A percentile compares a stretch with the other conserved stretches of the same genome.
These are phyloP conservation scores for Poeciliopsis turrubarensis DNA, from an alignment of 2,113 vertebrate genomes.

Conservation along the genomic window DNA sequence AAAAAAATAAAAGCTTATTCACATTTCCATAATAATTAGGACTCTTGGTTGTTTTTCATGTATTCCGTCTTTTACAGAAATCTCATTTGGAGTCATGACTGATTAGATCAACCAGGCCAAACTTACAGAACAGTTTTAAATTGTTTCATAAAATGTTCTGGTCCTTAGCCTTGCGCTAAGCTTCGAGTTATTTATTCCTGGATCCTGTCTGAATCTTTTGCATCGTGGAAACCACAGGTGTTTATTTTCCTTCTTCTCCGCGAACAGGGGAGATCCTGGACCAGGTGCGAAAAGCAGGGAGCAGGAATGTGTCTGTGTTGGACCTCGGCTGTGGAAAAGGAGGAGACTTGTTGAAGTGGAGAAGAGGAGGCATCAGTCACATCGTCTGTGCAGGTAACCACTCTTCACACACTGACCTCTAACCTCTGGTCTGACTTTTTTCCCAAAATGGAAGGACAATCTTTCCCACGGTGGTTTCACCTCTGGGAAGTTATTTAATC, in stretches of 20 bases:
- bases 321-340: slow-evolving; percentile 98
- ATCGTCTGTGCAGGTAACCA: slow-evolving; percentile 92
- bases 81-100: too few relatives aligned
- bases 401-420: background rate
- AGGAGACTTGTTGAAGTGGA: slow-evolving; percentile 97
- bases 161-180: too few relatives aligned
- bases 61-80: too few relatives aligned
- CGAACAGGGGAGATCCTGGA: slow-evolving; percentile 91
- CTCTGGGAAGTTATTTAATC: background rate
- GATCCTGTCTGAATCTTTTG: too few relatives aligned
- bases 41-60: too few relatives aligned
- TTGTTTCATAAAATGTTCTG: too few relatives aligned
- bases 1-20: too few relatives aligned
- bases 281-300: slow-evolving; percentile 73
- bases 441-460: background rate
- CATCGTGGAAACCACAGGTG: too few relatives aligned
- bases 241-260: background rate
- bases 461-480: background rate
- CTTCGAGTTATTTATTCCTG: too few relatives aligned
- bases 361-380: slow-evolving; percentile 89
- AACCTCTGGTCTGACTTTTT: background rate
- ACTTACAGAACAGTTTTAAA: too few relatives aligned
- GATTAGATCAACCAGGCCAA: too few relatives aligned
- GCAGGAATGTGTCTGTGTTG: slow-evolving; percentile 83
- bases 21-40: too few relatives aligned